These are phyloP conservation scores for Nephrotoma appendiculata DNA, from an alignment of 2,888 invertebrate genomes.

Conservation along the genomic window DNA sequence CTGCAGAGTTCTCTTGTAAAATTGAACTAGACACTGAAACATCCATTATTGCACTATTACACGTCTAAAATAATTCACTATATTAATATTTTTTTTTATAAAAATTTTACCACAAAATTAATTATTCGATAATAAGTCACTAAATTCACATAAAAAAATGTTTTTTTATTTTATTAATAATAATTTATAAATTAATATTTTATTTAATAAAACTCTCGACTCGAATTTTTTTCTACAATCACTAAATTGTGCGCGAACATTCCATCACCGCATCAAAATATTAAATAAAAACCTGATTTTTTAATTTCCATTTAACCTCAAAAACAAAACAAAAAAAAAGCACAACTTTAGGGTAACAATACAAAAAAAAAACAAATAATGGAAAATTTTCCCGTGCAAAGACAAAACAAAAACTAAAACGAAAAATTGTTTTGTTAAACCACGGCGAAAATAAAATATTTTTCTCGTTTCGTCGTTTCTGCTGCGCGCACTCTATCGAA, in stretches of 20 bases:
- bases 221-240: not conserved
- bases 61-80: not conserved
- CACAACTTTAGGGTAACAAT: not conserved
- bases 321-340: not conserved
- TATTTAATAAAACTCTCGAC: not conserved
- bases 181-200: not conserved
- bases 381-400: not conserved
- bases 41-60: not conserved
- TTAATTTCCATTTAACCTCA: not conserved
- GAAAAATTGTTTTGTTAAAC: not conserved
- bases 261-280: not conserved
- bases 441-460: not conserved
- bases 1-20: not conserved
- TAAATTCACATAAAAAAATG: not conserved
- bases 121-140: not conserved
- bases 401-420: not conserved
- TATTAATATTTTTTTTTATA: not conserved
- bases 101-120: not conserved
- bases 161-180: not conserved
- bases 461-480: not conserved
- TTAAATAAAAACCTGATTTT: not conserved
- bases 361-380: not conserved
- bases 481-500: not conserved
- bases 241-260: not conserved
- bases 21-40: not conserved